Evolutionary conservation across 2,888 invertebrate species (phyloP).

Genomic region (Odontocolon sp.): DNA sequence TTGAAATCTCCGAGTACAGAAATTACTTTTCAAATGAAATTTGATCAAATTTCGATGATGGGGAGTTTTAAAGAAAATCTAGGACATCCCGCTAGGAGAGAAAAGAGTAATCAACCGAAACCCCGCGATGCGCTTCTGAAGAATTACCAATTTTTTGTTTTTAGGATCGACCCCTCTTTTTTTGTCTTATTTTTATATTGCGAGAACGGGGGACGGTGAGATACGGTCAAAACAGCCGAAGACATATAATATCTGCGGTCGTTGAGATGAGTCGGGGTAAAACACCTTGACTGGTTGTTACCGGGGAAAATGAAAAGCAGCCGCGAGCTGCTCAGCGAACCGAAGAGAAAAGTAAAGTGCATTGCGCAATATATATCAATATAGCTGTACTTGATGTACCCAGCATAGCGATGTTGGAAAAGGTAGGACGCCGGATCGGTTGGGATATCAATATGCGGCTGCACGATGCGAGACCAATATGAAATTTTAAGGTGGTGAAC

Average conservation of each 20-base stretch:
- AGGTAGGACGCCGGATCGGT: neutral
- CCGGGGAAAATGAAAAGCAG: slow-evolving; percentile 70
- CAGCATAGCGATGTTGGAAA: slow-evolving; percentile 66
- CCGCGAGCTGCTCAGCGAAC: slow-evolving; percentile 51
- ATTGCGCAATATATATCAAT: slow-evolving; percentile 61
- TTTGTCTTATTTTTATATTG: too few relatives aligned
- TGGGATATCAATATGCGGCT: slow-evolving; percentile 1
- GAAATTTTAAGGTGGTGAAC: slow-evolving; percentile 75
- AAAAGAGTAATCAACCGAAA: too few relatives aligned
- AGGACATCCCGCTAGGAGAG: too few relatives aligned
- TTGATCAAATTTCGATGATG: too few relatives aligned
- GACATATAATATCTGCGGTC: neutral
- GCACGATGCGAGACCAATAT: slow-evolving; percentile 58
- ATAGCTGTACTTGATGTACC: neutral
- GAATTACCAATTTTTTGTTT: too few relatives aligned
- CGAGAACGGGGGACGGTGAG: too few relatives aligned
- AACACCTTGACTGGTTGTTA: slow-evolving; percentile 16
- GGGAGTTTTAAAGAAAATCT: too few relatives aligned
- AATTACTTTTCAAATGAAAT: too few relatives aligned
- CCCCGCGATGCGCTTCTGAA: too few relatives aligned
- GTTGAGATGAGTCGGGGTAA: neutral
- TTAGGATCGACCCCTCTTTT: too few relatives aligned
- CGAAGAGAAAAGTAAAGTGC: slow-evolving; percentile 67
- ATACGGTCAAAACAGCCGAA: too few relatives aligned
- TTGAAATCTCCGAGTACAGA: too few relatives aligned